Percentiles rank a stretch among this genome's conserved stretches.
Conservation (phyloP, 2,797 vertebrate species). For the Sciaenops ocellatus region DNA sequence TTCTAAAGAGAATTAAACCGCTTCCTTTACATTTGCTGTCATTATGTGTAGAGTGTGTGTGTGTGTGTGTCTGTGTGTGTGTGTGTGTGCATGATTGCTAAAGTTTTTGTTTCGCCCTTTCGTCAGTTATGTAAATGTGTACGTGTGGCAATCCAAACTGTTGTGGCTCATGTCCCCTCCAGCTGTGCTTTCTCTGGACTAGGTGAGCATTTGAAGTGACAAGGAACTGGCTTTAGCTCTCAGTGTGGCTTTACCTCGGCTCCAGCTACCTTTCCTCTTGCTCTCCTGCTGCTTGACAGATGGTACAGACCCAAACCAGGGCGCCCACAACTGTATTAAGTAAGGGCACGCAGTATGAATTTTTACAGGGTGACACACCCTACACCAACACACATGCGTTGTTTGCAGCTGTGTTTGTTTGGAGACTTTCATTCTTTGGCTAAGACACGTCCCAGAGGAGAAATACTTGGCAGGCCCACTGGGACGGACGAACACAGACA, state of each 20-base stretch:
- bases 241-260: slow-evolving; percentile 34
- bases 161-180: slow-evolving; percentile 40
- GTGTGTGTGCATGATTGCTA: slow-evolving; percentile 2
- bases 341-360: slow-evolving; percentile 50
- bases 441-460: slow-evolving; percentile 18
- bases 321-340: slow-evolving; percentile 62
- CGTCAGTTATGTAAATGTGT: slow-evolving; percentile 40
- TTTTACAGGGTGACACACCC: slow-evolving; percentile 61
- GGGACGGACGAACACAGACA: slow-evolving; percentile 12
- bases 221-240: slow-evolving; percentile 55
- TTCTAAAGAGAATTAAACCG: slow-evolving; percentile 43
- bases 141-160: slow-evolving; percentile 31
- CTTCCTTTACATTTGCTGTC: slow-evolving; percentile 53
- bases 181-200: slow-evolving; percentile 52
- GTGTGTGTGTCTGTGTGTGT: slow-evolving; percentile 1
- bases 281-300: slow-evolving; percentile 60
- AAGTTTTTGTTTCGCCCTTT: slow-evolving; percentile 26
- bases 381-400: slow-evolving; percentile 27
- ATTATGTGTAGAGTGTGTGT: slow-evolving; percentile 4
- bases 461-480: slow-evolving; percentile 40
- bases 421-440: slow-evolving; percentile 31
- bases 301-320: slow-evolving; percentile 62
- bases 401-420: slow-evolving; percentile 56
- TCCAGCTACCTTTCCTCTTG: slow-evolving; percentile 36
- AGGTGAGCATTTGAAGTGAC: slow-evolving; percentile 70